A percentile compares a stretch with the other conserved stretches of the same genome.
These are phyloP conservation scores for Nebria salina DNA, from an alignment of 2,888 invertebrate genomes.

Conservation along the genomic window DNA sequence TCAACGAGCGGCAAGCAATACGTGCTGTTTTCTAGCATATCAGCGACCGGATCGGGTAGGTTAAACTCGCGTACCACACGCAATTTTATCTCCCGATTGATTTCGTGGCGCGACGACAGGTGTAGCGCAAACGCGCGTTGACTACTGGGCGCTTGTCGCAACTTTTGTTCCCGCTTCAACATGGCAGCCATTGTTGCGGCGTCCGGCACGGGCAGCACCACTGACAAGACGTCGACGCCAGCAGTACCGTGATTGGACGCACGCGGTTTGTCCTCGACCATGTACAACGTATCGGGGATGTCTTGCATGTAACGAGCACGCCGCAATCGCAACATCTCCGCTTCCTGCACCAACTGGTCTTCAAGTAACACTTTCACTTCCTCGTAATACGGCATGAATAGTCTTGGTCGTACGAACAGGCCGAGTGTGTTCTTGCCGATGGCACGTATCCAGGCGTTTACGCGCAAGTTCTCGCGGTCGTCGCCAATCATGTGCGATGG, in stretches of 20 bases:
- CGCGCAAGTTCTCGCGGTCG: conserved; percentile 72
- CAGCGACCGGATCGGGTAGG: conserved; percentile 87
- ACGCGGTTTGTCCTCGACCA: conserved; percentile 75
- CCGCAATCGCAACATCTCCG: conserved; percentile 75
- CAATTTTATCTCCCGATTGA: conserved; percentile 81
- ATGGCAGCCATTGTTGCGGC: conserved; percentile 79
- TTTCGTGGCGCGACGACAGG: conserved; percentile 79
- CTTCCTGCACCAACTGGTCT: conserved; percentile 83
- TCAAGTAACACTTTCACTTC: conserved; percentile 91
- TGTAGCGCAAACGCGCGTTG: conserved; percentile 80
- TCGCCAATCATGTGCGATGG: conserved; percentile 88
- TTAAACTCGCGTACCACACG: conserved; percentile 94
- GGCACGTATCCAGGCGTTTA: conserved; percentile 84
- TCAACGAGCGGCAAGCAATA: conserved; percentile 52
- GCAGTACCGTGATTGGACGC: conserved; percentile 62
- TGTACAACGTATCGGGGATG: conserved; percentile 94
- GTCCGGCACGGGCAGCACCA: conserved; percentile 79
- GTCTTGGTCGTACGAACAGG: conserved; percentile 82
- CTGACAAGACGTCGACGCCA: conserved; percentile 72
- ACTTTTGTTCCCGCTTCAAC: conserved; percentile 85
- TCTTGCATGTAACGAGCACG: conserved; percentile 78
- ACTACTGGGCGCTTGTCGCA: conserved; percentile 81
- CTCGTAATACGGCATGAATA: conserved; percentile 95
- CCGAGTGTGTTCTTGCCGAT: conserved; percentile 72
- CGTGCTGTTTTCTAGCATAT: conserved; percentile 72